These are phyloP conservation scores for Taxidea taxus DNA, from an alignment of 2,113 vertebrate species.

Conservation along the genomic window DNA sequence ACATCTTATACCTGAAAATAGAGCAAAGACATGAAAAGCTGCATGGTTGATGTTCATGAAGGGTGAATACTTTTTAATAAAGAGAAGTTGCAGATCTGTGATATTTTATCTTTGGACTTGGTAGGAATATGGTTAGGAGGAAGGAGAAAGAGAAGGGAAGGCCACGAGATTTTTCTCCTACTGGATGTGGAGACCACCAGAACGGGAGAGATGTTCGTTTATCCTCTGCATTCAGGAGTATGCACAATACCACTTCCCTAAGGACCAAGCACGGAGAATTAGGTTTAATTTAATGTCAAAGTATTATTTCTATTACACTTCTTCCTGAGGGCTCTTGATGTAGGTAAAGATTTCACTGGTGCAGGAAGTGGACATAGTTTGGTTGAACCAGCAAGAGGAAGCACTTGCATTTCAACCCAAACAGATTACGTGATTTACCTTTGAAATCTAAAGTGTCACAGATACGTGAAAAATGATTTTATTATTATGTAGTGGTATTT, in stretches of 20 bases:
- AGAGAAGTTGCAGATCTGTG: background rate
- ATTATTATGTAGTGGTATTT: conserved; percentile 47
- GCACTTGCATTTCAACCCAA: conserved; percentile 51
- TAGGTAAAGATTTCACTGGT: conserved; percentile 33
- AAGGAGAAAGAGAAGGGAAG: background rate
- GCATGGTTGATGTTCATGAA: background rate
- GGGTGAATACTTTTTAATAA: conserved; percentile 10
- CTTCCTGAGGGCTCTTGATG: conserved; percentile 29
- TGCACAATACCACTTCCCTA: background rate
- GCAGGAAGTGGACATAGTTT: conserved; percentile 53
- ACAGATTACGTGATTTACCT: conserved; percentile 59
- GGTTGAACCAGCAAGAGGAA: conserved; percentile 66
- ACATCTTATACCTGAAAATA: conserved; percentile 28
- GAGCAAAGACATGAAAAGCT: background rate
- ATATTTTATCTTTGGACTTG: background rate
- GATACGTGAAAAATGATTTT: conserved; percentile 1
- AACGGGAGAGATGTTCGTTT: background rate
- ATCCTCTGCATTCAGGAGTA: background rate
- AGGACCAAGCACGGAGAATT: background rate
- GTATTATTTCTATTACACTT: conserved; percentile 42
- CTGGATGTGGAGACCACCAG: background rate
- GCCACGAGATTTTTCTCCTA: background rate
- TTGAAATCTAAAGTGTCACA: conserved; percentile 27
- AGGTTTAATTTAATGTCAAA: background rate
- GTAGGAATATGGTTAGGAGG: background rate